Percentiles rank a stretch among this genome's conserved stretches.
Evolutionary conservation across 1,140 invertebrate species (phyloP).

Genomic region (Temnothorax curvispinosus): DNA sequence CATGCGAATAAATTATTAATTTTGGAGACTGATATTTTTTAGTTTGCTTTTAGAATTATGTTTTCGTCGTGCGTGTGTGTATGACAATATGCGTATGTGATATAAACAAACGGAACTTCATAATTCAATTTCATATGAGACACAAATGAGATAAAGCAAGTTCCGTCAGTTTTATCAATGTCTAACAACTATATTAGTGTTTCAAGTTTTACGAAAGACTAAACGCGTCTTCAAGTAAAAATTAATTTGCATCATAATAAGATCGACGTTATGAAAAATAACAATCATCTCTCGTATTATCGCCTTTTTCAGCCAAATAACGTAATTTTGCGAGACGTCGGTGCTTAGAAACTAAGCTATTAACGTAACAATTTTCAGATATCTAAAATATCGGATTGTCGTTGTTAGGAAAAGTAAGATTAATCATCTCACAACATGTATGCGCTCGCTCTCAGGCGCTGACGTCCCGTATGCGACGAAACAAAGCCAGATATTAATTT

Average conservation of each 20-base stretch:
- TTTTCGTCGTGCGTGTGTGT: neutral
- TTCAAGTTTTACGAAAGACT: neutral
- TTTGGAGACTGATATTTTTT: slow-evolving; percentile 2
- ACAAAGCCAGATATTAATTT: slow-evolving; percentile 61
- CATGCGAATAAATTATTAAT: slow-evolving; percentile 28
- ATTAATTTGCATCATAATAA: neutral
- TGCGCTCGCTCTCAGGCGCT: neutral
- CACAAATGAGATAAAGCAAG: neutral
- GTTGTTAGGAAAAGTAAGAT: slow-evolving; percentile 25
- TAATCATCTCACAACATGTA: slow-evolving; percentile 9
- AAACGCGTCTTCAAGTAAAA: neutral
- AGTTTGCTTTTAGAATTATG: slow-evolving; percentile 23
- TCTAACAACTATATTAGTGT: neutral
- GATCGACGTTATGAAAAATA: neutral
- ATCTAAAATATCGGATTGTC: neutral
- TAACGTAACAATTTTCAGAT: neutral
- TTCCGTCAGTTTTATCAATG: neutral
- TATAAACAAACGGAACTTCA: neutral
- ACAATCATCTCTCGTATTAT: neutral
- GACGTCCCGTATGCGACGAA: slow-evolving; percentile 4
- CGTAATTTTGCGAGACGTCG: neutral
- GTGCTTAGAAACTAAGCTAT: neutral
- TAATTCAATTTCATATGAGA: neutral
- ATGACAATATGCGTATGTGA: neutral
- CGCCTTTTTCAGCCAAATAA: neutral